Conservation (phyloP, 2,113 vertebrate species). For the Telmatochromis sp. region DNA sequence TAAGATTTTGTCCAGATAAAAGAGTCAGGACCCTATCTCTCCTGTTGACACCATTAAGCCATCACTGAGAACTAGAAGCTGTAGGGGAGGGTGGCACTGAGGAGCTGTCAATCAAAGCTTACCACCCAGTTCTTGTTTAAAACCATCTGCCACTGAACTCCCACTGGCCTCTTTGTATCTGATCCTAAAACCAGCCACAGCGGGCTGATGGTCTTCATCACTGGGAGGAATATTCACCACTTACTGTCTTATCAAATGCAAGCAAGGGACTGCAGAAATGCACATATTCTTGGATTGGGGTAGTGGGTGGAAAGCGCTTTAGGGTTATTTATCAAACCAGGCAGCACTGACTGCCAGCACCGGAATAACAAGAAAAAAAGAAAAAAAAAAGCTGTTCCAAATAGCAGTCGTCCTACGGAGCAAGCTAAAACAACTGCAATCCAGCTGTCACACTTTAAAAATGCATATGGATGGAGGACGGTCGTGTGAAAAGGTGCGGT, state of each 20-base stretch:
- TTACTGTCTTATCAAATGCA: slow-evolving; percentile 48
- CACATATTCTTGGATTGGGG: slow-evolving; percentile 30
- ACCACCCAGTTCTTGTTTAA: slow-evolving; percentile 60
- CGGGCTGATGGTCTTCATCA: slow-evolving; percentile 8
- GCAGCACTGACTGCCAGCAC: slow-evolving; percentile 15
- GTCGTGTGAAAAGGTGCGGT: slow-evolving; percentile 3
- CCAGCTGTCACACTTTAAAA: slow-evolving; percentile 20
- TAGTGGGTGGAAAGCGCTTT: slow-evolving; percentile 32
- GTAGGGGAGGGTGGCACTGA: not conserved
- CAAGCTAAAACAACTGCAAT: slow-evolving; percentile 39
- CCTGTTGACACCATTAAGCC: slow-evolving; percentile 64
- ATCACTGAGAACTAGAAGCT: slow-evolving; percentile 41
- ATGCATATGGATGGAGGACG: not conserved
- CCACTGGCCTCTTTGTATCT: slow-evolving; percentile 49
- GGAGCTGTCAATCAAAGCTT: slow-evolving; percentile 46
- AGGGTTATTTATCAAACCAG: slow-evolving; percentile 54
- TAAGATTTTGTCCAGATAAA: slow-evolving; percentile 62
- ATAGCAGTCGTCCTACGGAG: slow-evolving; percentile 2
- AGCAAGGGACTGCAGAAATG: slow-evolving; percentile 5
- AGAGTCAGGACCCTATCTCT: slow-evolving; percentile 63
- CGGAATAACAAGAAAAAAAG: not conserved
- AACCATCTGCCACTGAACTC: slow-evolving; percentile 42
- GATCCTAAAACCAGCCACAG: slow-evolving; percentile 31
- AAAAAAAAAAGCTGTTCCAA: not conserved
- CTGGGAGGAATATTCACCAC: slow-evolving; percentile 33